Base-by-base conservation (phyloP, 2,113 vertebrate genomes). In the Gulo gulo region DNA sequence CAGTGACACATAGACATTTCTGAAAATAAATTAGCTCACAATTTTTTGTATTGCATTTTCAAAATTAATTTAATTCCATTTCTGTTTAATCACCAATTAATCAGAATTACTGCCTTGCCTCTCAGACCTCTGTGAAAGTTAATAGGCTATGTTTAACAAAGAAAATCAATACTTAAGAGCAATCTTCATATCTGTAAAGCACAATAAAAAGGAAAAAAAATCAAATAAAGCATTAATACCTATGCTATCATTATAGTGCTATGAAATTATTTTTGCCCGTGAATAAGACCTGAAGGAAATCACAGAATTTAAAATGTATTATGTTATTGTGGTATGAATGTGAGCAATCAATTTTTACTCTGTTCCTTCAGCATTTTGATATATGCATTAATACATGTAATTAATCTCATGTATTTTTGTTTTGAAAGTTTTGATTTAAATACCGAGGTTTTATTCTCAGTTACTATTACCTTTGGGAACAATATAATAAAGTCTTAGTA, bases 361-460 rank as follows among this genome's bases (percentile, higher is more conserved):
- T 94, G 10, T 83, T 92, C 55, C 11, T 88, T 73, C 5, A 65
- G 26, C 83, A 96, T 45, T 87, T 79, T 69, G 26, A 31, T 69
- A 52, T 14, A n/a, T 78, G 3, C 2, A 23, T 57, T 82, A 61
- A n/a, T 93, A 7, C 20, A 89, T 83, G 8, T 34, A 90, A 93
- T 65, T 52, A 79, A 57, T 50, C 7, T 74, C 26, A 50, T 42
- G 16, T n/a, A 47, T 42, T 13, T 79, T 85, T 89, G 59, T 74
- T 92, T 94, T 81, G 7, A 73, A 94, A 65, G 14, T 81, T 84
- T 92, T 94, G 21, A 47, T 81, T 79, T 88, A 91, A 97, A 79
- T 79, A 63, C 16, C 83, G 24, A 94, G 4, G 15, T 63, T 80
- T 61, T 92, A 15, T 36, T 59, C 6, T 89, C 34, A 26, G 9